Conservation (phyloP, 2,797 vertebrate species). For the Acipenser oxyrinchus region DNA sequence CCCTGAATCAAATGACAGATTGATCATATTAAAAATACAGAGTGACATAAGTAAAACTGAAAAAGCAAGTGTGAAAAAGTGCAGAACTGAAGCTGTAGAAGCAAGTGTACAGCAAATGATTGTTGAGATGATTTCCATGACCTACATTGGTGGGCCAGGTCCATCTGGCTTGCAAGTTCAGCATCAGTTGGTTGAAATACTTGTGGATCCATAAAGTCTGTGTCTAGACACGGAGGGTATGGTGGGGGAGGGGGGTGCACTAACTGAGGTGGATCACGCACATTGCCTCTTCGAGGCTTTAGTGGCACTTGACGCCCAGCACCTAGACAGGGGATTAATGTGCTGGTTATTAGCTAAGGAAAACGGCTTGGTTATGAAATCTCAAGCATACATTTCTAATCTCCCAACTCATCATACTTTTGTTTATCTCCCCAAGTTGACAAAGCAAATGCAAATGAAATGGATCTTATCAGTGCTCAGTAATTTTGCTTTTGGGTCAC, state of each 20-base stretch:
- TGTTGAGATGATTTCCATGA: constrained; percentile 35
- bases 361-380: not conserved
- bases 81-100: not conserved
- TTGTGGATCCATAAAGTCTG: constrained; percentile 36
- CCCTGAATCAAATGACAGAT: no score
- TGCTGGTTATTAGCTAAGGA: not conserved
- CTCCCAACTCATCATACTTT: no score
- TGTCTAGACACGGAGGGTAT: constrained; percentile 55
- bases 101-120: constrained; percentile 3
- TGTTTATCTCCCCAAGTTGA: no score
- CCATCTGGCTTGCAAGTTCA: constrained; percentile 43
- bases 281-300: constrained; percentile 66
- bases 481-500: no score
- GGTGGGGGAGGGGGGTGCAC: constrained; percentile 63
- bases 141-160: constrained; percentile 70
- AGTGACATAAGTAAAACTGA: no score
- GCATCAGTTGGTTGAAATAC: constrained; percentile 40
- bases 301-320: constrained; percentile 62
- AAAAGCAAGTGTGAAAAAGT: constrained; percentile 25
- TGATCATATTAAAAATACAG: no score
- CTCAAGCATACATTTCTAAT: not conserved
- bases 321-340: constrained; percentile 44
- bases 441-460: no score
- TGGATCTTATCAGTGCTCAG: no score
- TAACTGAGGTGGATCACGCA: constrained; percentile 53